A percentile compares a stretch with the other conserved stretches of the same genome.
Evolutionary conservation across 2,113 vertebrate species (phyloP).

Genomic region (Amphiprion ocellaris): DNA sequence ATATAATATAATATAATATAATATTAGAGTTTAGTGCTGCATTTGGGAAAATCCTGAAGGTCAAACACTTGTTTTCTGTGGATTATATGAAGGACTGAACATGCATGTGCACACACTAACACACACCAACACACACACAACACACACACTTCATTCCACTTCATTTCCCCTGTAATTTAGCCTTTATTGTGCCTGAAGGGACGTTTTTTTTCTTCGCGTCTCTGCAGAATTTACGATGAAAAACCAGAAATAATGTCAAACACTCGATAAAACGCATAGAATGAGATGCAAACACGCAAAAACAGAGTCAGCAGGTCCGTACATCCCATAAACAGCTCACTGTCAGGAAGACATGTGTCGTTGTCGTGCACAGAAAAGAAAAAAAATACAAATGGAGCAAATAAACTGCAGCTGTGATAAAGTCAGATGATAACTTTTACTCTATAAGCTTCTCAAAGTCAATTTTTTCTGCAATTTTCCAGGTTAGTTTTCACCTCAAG

Average conservation of each 20-base stretch:
- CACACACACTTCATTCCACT: conserved; percentile 22
- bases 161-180: conserved; percentile 51
- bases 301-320: conserved; percentile 2
- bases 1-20: conserved; percentile 6
- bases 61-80: neutral
- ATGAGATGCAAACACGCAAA: neutral
- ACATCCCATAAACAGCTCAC: neutral
- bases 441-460: too few species aligned
- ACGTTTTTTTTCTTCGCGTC: neutral
- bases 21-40: too few species aligned
- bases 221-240: conserved; percentile 28
- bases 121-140: neutral
- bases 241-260: conserved; percentile 26
- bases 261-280: neutral
- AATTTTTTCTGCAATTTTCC: too few species aligned
- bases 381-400: too few species aligned
- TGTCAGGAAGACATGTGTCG: too few species aligned
- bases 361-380: too few species aligned
- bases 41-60: too few species aligned
- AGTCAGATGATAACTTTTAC: too few species aligned
- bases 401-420: too few species aligned
- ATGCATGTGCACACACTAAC: neutral
- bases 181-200: conserved; percentile 37
- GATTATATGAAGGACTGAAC: conserved; percentile 14
- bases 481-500: too few species aligned